A percentile compares a stretch with the other conserved stretches of the same genome.
These are phyloP conservation scores for Drosophila longiperda DNA, from an alignment of 2,888 invertebrate species.

Conservation along the genomic window DNA sequence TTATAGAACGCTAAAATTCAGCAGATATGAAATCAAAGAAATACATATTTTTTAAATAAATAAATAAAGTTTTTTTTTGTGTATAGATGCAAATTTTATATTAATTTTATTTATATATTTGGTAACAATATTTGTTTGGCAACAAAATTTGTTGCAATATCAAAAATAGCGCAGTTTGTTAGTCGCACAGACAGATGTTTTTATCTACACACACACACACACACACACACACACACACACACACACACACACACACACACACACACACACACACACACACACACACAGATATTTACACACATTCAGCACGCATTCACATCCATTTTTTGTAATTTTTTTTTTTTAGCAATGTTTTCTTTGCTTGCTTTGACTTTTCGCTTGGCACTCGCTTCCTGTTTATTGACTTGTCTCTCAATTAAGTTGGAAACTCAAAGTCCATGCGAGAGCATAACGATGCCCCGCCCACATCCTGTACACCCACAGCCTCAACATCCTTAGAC, in stretches of 20 bases:
- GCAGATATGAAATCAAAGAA: too few species aligned
- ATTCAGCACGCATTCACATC: slow-evolving; percentile 12
- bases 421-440: slow-evolving; percentile 63
- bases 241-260: neutral
- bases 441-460: slow-evolving; percentile 17
- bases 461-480: neutral
- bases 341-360: slow-evolving; percentile 30
- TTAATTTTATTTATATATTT: neutral
- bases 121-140: neutral
- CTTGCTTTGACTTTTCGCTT: slow-evolving; percentile 70
- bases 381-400: slow-evolving; percentile 76
- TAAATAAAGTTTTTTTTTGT: neutral
- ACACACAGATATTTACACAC: neutral
- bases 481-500: slow-evolving; percentile 19
- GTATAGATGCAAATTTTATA: neutral
- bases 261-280: neutral
- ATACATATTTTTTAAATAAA: too few species aligned
- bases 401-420: slow-evolving; percentile 82
- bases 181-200: neutral
- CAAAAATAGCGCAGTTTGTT: slow-evolving; percentile 11
- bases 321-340: slow-evolving; percentile 22
- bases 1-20: too few species aligned
- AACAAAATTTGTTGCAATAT: neutral
- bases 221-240: too few species aligned
- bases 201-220: slow-evolving; percentile 12